Conservation (phyloP, 2,888 invertebrate species). For the Eilema caniola region DNA sequence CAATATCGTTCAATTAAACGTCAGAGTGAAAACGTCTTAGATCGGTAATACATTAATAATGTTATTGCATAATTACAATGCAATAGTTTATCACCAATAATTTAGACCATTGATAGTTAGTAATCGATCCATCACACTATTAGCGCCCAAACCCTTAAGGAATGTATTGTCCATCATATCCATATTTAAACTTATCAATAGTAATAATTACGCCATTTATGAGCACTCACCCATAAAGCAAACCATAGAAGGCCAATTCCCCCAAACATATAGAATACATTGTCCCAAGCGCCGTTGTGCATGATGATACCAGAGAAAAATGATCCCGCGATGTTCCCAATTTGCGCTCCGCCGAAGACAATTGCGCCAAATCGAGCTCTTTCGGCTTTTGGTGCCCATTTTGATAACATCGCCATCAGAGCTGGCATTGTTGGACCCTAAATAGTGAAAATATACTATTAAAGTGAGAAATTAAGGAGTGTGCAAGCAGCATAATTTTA, state of each 20-base stretch:
- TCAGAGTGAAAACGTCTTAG: too few relatives aligned
- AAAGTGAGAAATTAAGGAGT: neutral
- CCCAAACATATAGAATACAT: slow-evolving; percentile 88
- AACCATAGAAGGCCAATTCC: slow-evolving; percentile 84
- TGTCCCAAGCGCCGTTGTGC: slow-evolving; percentile 83
- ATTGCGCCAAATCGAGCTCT: slow-evolving; percentile 86
- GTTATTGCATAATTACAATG: too few relatives aligned
- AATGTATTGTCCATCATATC: neutral
- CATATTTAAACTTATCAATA: neutral
- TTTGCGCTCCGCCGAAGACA: slow-evolving; percentile 87
- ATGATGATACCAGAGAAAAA: slow-evolving; percentile 84
- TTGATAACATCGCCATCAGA: slow-evolving; percentile 87
- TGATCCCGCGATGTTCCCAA: slow-evolving; percentile 86
- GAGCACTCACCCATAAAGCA: slow-evolving; percentile 75
- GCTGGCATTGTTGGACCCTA: slow-evolving; percentile 89
- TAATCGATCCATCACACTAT: too few relatives aligned
- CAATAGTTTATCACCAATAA: too few relatives aligned
- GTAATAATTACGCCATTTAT: slow-evolving; percentile 17
- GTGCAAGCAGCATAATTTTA: too few relatives aligned
- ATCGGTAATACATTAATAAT: too few relatives aligned
- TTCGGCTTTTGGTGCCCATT: slow-evolving; percentile 88
- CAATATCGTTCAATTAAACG: too few relatives aligned
- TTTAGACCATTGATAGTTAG: too few relatives aligned
- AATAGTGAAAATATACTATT: slow-evolving; percentile 8
- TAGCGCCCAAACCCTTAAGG: too few relatives aligned